Base-by-base conservation (phyloP, 2,113 vertebrate genomes). In the Dicrurus megarhynchus region DNA sequence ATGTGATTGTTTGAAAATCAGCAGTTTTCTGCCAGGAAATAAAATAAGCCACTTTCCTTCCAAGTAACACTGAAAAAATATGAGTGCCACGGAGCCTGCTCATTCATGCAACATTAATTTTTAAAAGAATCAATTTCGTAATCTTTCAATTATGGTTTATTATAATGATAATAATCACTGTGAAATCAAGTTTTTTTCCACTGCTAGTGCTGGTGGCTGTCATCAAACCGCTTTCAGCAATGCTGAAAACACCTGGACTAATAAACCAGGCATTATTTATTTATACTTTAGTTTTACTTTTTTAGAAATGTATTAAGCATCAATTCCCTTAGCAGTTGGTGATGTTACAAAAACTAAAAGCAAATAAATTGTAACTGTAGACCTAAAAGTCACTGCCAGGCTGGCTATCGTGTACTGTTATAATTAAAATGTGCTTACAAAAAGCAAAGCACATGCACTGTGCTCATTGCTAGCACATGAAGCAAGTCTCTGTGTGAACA, bases 121-220 rank as follows among this genome's bases (percentile, higher is more conserved):
- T 97, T 97, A 93, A 97, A 94, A 96, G 74, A 97, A 97, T 97
- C 96, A 96, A 96, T 97, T 96, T 93, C 94, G 84, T 96, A 96
- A 97, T 95, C 87, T 95, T 95, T 97, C 96, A 97, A 95, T 96
- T 97, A 97, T 69, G 60, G 60, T 73, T 89, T 95, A 85, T 90
- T 91, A 73, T 90, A 95, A 94, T 91, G 80, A 95, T 93, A 91
- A 96, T 95, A 90, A 96, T 95, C 94, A 94, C 83, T 56, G 70
- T 69, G 74, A 96, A 96, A 96, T 94, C 69, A 65, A 67, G 16
- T 19, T 9, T 4, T 4, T 68, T 76, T 64, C 73, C 44, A 84
- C 87, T 89, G 65, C 41, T 76, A 55, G 73, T 44, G 65, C 60
- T 93, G 71, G 83, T 86, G 76, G 80, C 89, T 93, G 94, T 81